Evolutionary conservation across 2,797 vertebrate genomes (phyloP).

Genomic region (Echeneis naucrates): DNA sequence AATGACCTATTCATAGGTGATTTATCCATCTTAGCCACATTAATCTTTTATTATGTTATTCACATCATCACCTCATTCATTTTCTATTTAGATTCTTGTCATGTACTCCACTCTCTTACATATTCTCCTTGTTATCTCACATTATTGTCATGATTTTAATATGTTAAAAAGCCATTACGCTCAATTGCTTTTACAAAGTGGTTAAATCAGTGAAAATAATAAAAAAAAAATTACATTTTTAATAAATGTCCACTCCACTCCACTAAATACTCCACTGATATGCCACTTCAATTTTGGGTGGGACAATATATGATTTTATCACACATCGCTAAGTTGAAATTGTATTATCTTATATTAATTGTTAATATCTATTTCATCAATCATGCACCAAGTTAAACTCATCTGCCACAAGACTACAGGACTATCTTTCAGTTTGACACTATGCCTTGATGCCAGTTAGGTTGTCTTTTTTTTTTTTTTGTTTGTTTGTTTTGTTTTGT

Average conservation of each 20-base stretch:
- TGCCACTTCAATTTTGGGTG: background rate
- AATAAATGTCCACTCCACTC: too few relatives aligned
- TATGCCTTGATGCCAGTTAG: too few relatives aligned
- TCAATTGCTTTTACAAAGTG: background rate
- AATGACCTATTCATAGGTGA: background rate
- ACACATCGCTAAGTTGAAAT: too few relatives aligned
- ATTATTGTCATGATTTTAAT: background rate
- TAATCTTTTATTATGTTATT: background rate
- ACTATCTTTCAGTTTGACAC: too few relatives aligned
- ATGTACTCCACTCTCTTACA: background rate
- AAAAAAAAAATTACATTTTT: too few relatives aligned
- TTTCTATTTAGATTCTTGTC: conserved; percentile 6
- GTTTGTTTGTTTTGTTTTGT: too few relatives aligned
- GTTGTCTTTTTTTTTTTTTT: too few relatives aligned
- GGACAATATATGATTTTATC: too few relatives aligned
- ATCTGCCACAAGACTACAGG: too few relatives aligned
- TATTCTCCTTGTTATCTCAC: background rate
- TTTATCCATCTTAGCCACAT: conserved; percentile 4
- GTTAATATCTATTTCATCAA: too few relatives aligned
- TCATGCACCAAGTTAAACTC: too few relatives aligned
- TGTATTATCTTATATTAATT: too few relatives aligned
- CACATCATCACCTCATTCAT: background rate
- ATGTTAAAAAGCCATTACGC: background rate
- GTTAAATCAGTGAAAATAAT: background rate
- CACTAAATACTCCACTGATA: background rate